Base-by-base conservation (phyloP, 2,113 vertebrate species). In the Nannospalax galili region DNA sequence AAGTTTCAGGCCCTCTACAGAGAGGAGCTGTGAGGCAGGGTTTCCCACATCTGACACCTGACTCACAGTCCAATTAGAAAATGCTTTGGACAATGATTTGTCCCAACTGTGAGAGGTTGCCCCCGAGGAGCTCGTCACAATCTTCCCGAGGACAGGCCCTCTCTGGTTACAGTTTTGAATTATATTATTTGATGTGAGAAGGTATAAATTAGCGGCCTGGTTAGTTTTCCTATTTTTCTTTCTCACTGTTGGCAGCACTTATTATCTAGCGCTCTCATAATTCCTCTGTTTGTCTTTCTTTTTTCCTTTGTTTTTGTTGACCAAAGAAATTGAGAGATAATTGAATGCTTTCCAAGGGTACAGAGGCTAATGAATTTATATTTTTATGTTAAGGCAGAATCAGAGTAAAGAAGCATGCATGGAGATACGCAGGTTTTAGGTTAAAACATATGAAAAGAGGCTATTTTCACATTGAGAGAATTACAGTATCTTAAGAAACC, bases 321-420 rank as follows among this genome's bases (percentile, higher is more conserved):
- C 3, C 28, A 45, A 45, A 74, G 35, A 88, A 89, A 28, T 10
- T 86, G 22, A 52, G 35, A 87, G 26, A 37, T 86, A 62, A 73
- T 65, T 86, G 77, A 89, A 90, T 60, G 77, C 10, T n/a, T 19
- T 82, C 64, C 9, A 62, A 32, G 52, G 28, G 24, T 37, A 56
- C n/a, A 84, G 58, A 58, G 8, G 9, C 11, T 64, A 11, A 37
- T 60, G 28, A 20, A 37, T 26, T 72, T 84, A 64, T 30, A 73
- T 73, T 35, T 96, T 92, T 48, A 74, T 42, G 26, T 52, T 85
- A 93, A 86, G n/a, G 85, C 58, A 78, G 64, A 92, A 91, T 84
- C 26, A 90, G 87, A 60, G 14, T 17, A 78, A 48, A 92, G 72
- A 79, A 73, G 32, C 30, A 73, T 48, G 48, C 17, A 4, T 52